A percentile compares a stretch with the other conserved stretches of the same genome.
These are phyloP conservation scores for Xyrichtys novacula DNA, from an alignment of 2,797 vertebrate species.

Conservation along the genomic window DNA sequence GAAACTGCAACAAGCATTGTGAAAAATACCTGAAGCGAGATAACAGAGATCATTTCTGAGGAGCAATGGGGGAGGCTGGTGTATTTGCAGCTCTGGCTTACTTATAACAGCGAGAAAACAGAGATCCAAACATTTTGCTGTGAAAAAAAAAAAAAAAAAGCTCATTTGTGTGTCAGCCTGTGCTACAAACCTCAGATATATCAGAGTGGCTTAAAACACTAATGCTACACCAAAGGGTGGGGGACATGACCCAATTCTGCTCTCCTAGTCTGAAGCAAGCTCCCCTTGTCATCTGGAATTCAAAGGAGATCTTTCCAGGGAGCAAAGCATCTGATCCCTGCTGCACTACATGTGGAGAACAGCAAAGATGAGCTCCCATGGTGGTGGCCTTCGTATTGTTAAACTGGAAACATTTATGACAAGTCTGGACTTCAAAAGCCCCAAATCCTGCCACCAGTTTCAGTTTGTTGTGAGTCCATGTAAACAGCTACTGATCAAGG, in stretches of 20 bases:
- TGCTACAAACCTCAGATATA: slow-evolving; percentile 59
- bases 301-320: slow-evolving; percentile 58
- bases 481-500: slow-evolving; percentile 24
- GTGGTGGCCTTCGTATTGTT: not conserved
- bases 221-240: slow-evolving; percentile 61
- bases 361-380: slow-evolving; percentile 4
- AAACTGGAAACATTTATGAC: slow-evolving; percentile 12
- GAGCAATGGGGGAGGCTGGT: slow-evolving; percentile 5
- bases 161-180: slow-evolving; percentile 47
- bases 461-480: slow-evolving; percentile 16
- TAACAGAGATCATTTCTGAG: slow-evolving; percentile 6
- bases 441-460: slow-evolving; percentile 28
- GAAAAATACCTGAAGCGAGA: slow-evolving; percentile 33
- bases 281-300: slow-evolving; percentile 64
- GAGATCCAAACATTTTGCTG: slow-evolving; percentile 28
- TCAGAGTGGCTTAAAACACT: slow-evolving; percentile 60
- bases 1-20: too few relatives aligned
- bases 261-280: slow-evolving; percentile 50
- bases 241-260: slow-evolving; percentile 78
- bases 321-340: slow-evolving; percentile 47
- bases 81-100: slow-evolving; percentile 5
- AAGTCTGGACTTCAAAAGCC: not conserved
- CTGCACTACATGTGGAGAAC: slow-evolving; percentile 15
- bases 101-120: slow-evolving; percentile 10
- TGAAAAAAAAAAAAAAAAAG: slow-evolving; percentile 14